These are phyloP conservation scores for Dasyornis broadbenti DNA, from an alignment of 2,113 vertebrate genomes.

Conservation along the genomic window DNA sequence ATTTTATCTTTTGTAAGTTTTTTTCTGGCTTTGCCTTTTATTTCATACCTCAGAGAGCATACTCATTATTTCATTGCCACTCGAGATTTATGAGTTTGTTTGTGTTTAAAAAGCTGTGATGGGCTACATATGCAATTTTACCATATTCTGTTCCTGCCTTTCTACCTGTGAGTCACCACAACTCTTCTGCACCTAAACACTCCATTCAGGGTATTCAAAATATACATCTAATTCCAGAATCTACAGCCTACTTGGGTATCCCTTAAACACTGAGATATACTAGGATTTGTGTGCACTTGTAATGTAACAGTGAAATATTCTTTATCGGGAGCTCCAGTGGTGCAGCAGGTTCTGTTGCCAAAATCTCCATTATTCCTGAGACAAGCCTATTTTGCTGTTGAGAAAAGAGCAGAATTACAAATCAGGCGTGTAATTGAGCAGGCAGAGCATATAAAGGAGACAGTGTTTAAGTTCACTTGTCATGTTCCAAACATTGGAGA, in stretches of 20 bases:
- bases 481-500: not conserved
- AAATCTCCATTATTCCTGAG: not conserved
- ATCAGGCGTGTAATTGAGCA: not conserved
- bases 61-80: not conserved
- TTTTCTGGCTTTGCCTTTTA: not conserved
- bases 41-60: not conserved
- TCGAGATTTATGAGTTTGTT: not conserved
- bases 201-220: not conserved
- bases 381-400: not conserved
- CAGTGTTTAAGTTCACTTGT: not conserved
- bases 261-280: not conserved
- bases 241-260: not conserved
- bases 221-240: not conserved
- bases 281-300: not conserved
- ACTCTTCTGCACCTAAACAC: not conserved
- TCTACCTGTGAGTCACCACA: not conserved
- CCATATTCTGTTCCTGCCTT: not conserved
- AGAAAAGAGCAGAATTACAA: not conserved
- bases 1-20: not conserved
- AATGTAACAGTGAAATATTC: not conserved
- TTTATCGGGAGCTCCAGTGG: not conserved
- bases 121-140: not conserved
- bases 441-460: not conserved
- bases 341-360: not conserved
- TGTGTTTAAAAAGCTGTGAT: not conserved